Percentiles rank a stretch among this genome's conserved stretches.
Conservation (phyloP, 2,113 vertebrate genomes). For the Chrysochloris asiatica region DNA sequence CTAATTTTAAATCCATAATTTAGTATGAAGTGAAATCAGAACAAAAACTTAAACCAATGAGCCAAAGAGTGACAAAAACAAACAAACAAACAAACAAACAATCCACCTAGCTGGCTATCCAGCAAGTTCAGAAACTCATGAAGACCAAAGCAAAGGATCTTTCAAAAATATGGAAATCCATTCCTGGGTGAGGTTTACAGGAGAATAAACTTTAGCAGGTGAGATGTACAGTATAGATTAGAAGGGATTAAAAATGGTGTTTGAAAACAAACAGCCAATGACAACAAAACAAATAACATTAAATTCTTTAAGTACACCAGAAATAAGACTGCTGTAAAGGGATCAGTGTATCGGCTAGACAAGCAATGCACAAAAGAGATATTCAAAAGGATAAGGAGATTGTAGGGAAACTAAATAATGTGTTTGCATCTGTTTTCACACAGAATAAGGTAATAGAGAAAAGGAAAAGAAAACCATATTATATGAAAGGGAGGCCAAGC, state of each 20-base stretch:
- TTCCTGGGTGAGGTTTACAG: constrained; percentile 64
- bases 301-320: constrained; percentile 73
- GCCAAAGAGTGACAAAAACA: background rate
- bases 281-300: constrained; percentile 73
- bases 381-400: constrained; percentile 72
- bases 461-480: constrained; percentile 46
- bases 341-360: constrained; percentile 54
- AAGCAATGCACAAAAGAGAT: constrained; percentile 61
- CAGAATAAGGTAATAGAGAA: constrained; percentile 53
- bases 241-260: constrained; percentile 65
- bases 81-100: too few species aligned
- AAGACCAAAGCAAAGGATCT: constrained; percentile 69
- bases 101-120: constrained; percentile 29
- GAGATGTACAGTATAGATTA: constrained; percentile 68
- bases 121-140: constrained; percentile 64
- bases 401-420: constrained; percentile 69
- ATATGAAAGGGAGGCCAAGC: constrained; percentile 50
- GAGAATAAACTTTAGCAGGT: constrained; percentile 76
- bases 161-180: constrained; percentile 70
- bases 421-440: constrained; percentile 75
- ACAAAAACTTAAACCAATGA: constrained; percentile 52
- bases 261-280: constrained; percentile 74
- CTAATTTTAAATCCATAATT: constrained; percentile 75
- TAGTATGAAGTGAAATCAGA: constrained; percentile 58
- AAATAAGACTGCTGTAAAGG: constrained; percentile 64